Evolutionary conservation across 2,113 vertebrate species (phyloP), one percentile per base, ranked within the genome.

Genomic region (Gambusia holbrooki): DNA sequence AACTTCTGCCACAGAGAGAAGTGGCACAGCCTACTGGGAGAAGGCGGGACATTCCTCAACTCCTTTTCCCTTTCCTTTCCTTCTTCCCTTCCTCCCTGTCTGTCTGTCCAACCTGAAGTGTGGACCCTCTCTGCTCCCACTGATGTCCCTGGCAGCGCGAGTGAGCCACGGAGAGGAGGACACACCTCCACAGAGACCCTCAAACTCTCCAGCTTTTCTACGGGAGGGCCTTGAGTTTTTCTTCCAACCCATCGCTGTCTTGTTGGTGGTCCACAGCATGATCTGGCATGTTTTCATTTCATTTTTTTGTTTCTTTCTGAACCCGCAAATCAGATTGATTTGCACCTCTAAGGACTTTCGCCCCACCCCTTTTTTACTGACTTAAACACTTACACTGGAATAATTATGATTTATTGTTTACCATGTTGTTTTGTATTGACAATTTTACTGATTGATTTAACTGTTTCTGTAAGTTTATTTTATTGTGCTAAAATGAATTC

Each of bases 341-440:
- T 86, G 89, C 86, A 84, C 87, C 79, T 92, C 89, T 79, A 72
- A 88, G 84, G 88, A 92, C 85, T 86, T 71, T 82, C 76, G 4
- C 9, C 40, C 66, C 51, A 15, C 3, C 14, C 37, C 69, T 54
- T 73, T 62, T 77, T 71, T 69, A 87, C 85, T 91, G 89, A 95
- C 88, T 93, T 78, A 73, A 81, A 93, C 86, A 89, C 88, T 90
- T 93, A 94, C 94, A 95, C 95, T 95, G 95, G 94, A 95, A 93
- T 94, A 90, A 93, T 94, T 93, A 73, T 89, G 84, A 88, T 87
- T 90, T 89, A 83, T 90, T 79, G 75, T 86, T 89, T 87, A 83
- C 86, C 69, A 81, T 86, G 77, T 54, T 40, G 68, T 76, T 51
- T 78, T 75, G 68, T 89, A 87, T 84, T 65, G 84, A 81, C 85